Evolutionary conservation across 2,113 vertebrate genomes (phyloP).

Genomic region (Pelvicachromis taeniatus): DNA sequence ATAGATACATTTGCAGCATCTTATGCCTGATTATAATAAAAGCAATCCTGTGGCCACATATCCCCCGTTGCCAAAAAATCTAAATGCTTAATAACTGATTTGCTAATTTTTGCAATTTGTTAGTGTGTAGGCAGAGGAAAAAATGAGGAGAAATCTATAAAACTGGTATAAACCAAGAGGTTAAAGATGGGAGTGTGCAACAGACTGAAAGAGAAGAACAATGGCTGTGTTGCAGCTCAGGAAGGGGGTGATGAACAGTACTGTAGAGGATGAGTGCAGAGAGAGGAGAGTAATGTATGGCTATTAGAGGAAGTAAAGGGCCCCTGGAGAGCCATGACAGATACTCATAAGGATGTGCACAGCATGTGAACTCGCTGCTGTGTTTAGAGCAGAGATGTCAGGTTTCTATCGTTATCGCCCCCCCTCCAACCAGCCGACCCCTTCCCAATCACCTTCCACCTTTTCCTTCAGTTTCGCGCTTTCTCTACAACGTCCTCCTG

Average conservation of each 20-base stretch:
- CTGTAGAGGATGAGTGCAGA: not conserved
- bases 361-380: not conserved
- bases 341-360: slow-evolving; percentile 7
- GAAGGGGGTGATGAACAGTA: slow-evolving; percentile 4
- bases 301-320: slow-evolving; percentile 29
- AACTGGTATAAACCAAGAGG: not conserved
- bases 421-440: not conserved
- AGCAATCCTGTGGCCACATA: not conserved
- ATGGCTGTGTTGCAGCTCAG: not conserved
- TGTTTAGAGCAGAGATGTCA: not conserved
- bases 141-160: not conserved
- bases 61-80: not conserved
- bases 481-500: not conserved
- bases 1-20: not conserved
- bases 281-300: slow-evolving; percentile 11
- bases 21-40: not conserved
- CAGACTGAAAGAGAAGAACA: not conserved
- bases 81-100: not conserved
- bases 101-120: not conserved
- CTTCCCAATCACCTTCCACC: not conserved
- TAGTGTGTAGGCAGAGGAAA: not conserved
- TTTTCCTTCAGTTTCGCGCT: not conserved
- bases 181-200: not conserved
- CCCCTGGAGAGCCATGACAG: slow-evolving; percentile 21
- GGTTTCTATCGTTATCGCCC: not conserved